phyloP scores from a whole-genome alignment of 2,113 vertebrate species.

The Sorex fumeus region DNA sequence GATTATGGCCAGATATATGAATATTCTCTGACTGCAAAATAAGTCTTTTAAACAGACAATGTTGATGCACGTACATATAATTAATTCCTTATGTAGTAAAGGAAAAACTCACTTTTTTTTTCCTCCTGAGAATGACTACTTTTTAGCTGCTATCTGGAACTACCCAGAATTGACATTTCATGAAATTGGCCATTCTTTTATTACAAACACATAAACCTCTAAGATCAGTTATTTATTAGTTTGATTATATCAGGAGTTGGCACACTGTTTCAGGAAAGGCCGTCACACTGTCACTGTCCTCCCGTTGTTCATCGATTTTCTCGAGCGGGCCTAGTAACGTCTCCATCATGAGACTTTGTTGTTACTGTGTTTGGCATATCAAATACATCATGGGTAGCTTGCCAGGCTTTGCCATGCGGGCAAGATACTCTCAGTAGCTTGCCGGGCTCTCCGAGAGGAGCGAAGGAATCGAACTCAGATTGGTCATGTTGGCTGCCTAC shows the following conservation, averaged over 20 bases:
- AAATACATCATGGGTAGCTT: too few species aligned
- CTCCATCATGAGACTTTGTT: too few species aligned
- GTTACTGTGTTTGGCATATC: too few species aligned
- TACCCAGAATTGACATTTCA: conserved; percentile 49
- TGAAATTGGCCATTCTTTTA: conserved; percentile 32
- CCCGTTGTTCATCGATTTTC: too few species aligned
- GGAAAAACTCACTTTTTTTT: conserved; percentile 14
- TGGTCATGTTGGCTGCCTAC: too few species aligned
- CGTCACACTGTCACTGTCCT: too few species aligned
- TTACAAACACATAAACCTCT: conserved; percentile 14
- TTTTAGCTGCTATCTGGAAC: conserved; percentile 21
- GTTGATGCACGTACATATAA: background rate
- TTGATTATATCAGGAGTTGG: conserved; percentile 20
- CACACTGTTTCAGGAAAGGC: conserved; percentile 38
- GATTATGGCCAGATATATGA: background rate
- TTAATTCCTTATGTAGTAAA: conserved; percentile 28
- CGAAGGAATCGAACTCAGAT: too few species aligned
- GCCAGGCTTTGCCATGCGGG: too few species aligned
- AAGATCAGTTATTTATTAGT: conserved; percentile 36
- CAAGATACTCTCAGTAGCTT: too few species aligned
- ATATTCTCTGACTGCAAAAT: conserved; percentile 40
- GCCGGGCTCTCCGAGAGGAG: too few species aligned
- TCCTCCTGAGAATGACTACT: conserved; percentile 29
- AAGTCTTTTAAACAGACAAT: conserved; percentile 56
- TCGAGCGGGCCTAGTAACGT: too few species aligned